phyloP scores from a whole-genome alignment of 2,113 vertebrate species.

The Trichomycterus rosablanca region DNA sequence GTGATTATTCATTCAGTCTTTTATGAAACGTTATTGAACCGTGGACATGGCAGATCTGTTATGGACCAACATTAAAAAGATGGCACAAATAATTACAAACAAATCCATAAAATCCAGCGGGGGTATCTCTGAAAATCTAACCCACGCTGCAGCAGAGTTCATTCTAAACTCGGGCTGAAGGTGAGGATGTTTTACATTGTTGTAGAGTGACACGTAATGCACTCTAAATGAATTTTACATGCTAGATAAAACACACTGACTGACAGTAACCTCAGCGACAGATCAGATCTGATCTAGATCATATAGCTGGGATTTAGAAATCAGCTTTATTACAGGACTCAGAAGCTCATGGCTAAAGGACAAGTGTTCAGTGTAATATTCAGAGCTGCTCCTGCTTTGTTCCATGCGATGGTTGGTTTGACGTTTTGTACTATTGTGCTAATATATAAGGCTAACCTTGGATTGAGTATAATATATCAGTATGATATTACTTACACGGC shows the following conservation, averaged over 20 bases:
- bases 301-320: slow-evolving; percentile 35
- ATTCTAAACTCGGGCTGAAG: slow-evolving; percentile 27
- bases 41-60: neutral
- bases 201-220: slow-evolving; percentile 43
- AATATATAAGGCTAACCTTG: too few relatives aligned
- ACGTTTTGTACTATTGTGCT: too few relatives aligned
- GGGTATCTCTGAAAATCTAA: neutral
- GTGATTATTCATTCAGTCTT: too few relatives aligned
- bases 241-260: slow-evolving; percentile 25
- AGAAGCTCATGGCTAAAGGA: too few relatives aligned
- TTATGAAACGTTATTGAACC: neutral
- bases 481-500: too few relatives aligned
- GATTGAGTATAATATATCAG: too few relatives aligned
- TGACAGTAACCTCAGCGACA: slow-evolving; percentile 23
- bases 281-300: slow-evolving; percentile 34
- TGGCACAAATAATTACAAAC: too few relatives aligned
- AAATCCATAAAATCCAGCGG: too few relatives aligned
- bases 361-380: slow-evolving; percentile 15
- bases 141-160: slow-evolving; percentile 17
- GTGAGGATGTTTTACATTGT: slow-evolving; percentile 40
- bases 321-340: too few relatives aligned
- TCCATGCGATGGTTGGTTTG: too few relatives aligned
- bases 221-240: slow-evolving; percentile 48
- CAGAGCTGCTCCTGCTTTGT: slow-evolving; percentile 7
- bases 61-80: neutral